A percentile compares a stretch with the other conserved stretches of the same genome.
These are phyloP conservation scores for Corvus moneduloides DNA, from an alignment of 2,113 vertebrate species.

Conservation along the genomic window DNA sequence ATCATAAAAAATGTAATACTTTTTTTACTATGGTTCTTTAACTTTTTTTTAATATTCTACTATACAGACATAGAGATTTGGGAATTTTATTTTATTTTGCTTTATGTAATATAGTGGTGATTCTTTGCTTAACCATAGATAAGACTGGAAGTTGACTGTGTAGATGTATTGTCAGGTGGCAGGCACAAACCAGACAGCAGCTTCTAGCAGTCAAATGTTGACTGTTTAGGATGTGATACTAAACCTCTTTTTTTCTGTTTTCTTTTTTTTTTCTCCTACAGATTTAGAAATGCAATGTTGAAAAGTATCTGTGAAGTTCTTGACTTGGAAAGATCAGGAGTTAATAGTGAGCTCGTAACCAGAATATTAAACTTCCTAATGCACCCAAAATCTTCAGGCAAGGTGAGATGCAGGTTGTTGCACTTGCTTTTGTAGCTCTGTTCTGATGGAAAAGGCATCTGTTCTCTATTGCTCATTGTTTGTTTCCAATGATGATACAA, in stretches of 20 bases:
- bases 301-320: conserved; percentile 90
- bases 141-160: neutral
- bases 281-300: conserved; percentile 81
- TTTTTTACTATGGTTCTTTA: neutral
- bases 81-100: neutral
- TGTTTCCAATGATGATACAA: neutral
- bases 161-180: neutral
- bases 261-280: neutral
- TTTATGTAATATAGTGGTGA: neutral
- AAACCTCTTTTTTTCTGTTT: neutral
- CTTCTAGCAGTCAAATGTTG: neutral
- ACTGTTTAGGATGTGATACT: neutral
- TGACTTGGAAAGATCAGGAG: conserved; percentile 93
- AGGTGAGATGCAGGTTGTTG: conserved; percentile 74
- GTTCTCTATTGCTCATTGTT: neutral
- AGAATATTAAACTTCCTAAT: conserved; percentile 90
- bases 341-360: conserved; percentile 85
- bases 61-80: neutral
- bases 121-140: neutral
- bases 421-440: neutral
- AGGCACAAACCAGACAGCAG: neutral
- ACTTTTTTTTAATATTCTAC: neutral
- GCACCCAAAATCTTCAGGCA: conserved; percentile 90
- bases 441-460: neutral
- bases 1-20: neutral